Evolutionary conservation across 2,113 vertebrate species (phyloP).

Genomic region (Dryoscopus gambensis): DNA sequence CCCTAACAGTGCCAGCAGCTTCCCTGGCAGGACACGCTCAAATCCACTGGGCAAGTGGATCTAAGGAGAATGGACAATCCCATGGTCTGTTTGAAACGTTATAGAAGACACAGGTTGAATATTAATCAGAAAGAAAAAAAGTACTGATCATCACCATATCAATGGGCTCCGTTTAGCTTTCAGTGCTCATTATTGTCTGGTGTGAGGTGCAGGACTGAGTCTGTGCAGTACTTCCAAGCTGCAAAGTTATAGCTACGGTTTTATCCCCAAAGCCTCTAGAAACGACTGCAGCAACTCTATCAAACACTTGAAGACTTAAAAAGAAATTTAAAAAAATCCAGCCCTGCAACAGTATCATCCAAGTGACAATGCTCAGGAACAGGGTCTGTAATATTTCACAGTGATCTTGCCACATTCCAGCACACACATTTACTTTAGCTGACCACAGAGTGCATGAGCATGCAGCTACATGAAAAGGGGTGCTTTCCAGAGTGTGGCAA

Average conservation of each 20-base stretch:
- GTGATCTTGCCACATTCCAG: not conserved
- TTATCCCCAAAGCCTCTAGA: not conserved
- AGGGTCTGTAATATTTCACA: not conserved
- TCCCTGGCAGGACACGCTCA: conserved; percentile 7
- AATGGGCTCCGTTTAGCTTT: conserved; percentile 61
- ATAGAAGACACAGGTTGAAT: conserved; percentile 62
- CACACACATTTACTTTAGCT: not conserved
- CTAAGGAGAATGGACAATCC: conserved; percentile 44
- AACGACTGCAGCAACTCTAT: not conserved
- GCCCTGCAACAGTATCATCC: not conserved
- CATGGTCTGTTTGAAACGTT: conserved; percentile 38
- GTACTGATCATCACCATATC: conserved; percentile 63
- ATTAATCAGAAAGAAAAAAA: conserved; percentile 60
- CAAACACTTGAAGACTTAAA: not conserved
- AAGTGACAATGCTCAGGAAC: not conserved
- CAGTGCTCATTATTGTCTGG: conserved; percentile 34
- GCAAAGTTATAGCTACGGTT: not conserved
- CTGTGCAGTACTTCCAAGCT: conserved; percentile 2
- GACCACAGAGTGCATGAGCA: not conserved
- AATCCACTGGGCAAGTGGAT: conserved; percentile 24
- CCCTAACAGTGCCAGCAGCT: not conserved
- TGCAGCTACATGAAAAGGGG: not conserved
- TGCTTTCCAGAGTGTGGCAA: not conserved
- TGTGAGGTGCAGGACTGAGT: not conserved
- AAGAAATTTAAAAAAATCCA: not conserved